Conservation (phyloP, 2,113 vertebrate species). For the Chitala chitala region DNA sequence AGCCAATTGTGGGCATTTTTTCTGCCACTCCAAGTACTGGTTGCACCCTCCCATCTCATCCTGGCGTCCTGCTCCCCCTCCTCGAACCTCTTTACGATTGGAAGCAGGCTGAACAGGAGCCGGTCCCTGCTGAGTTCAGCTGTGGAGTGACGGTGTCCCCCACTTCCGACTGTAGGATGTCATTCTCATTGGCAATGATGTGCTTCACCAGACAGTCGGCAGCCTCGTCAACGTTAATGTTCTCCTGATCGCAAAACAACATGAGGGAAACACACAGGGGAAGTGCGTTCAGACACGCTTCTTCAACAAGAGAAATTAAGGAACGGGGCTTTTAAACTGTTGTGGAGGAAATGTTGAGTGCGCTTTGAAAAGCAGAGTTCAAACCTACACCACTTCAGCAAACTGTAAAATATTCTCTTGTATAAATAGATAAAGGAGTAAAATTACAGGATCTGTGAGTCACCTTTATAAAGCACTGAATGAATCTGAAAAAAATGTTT, state of each 20-base stretch:
- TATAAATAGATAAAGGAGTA: no score
- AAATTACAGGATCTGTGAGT: no score
- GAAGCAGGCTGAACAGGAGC: conserved; percentile 80
- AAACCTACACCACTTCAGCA: no score
- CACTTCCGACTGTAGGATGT: conserved; percentile 71
- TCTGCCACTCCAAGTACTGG: not conserved
- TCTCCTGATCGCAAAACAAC: conserved; percentile 67
- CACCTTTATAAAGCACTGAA: no score
- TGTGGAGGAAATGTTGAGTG: no score
- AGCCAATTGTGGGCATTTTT: not conserved
- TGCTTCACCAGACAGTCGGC: conserved; percentile 91
- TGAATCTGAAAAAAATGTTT: no score
- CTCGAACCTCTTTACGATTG: conserved; percentile 51
- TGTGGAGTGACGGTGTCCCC: conserved; percentile 81
- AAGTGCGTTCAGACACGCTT: not conserved
- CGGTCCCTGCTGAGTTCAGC: conserved; percentile 60
- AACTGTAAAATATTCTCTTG: no score
- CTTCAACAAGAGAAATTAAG: not conserved
- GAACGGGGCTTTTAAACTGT: no score
- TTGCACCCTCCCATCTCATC: not conserved
- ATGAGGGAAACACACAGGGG: not conserved
- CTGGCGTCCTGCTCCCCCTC: not conserved
- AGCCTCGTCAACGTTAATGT: conserved; percentile 88
- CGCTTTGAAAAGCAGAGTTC: no score
- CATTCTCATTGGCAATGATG: conserved; percentile 88